Evolutionary conservation across 2,888 invertebrate genomes (phyloP), one percentile per base, ranked within the genome.

Genomic region (Thera britannica): DNA sequence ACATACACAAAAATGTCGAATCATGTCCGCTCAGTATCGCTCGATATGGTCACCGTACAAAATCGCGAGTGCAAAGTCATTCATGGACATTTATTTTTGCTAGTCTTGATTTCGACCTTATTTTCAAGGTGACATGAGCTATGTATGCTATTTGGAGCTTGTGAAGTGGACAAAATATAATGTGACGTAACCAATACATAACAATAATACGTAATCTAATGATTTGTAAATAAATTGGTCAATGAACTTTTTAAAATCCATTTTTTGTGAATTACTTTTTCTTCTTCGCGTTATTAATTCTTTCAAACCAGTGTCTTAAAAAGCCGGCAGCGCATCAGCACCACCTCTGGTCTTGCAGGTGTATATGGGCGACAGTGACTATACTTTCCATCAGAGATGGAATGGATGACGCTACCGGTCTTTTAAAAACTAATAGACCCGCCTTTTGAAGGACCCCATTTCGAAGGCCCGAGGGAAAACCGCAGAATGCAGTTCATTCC

Each of bases 1-100:
- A 34, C 49, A 6, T 3, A 52, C 3, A 52, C 8, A 34, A 58
- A 38, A 59, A 49, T 72, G 67, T 70, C 72, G 72, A 73, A 71
- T 73, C 62, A 49, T 77, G 79, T 84, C 81, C 76, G 63, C 73
- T 77, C 78, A 77, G 69, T 72, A 62, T 54, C 65, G 54, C 72
- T 73, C 54, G 62, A 68, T 74, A 79, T 85, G 84, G 85, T 83
- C 77, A 84, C 85, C 75, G 68, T 80, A 80, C 70, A 58, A 77
- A 75, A 75, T 76, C 69, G 78, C 75, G 71, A 74, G 68, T 71
- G 70, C 58, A 48, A 58, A 12, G 36, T 38, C 49, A 44, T 54
- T 54, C 54, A 56, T 62, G 55, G 48, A 58, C 48, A 48, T 54
- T 62, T 23, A 23, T 1, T 23, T 23, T 23, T 34, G 46, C 46